These are phyloP conservation scores for Myodes glareolus DNA, from an alignment of 2,113 vertebrate species.

Conservation along the genomic window DNA sequence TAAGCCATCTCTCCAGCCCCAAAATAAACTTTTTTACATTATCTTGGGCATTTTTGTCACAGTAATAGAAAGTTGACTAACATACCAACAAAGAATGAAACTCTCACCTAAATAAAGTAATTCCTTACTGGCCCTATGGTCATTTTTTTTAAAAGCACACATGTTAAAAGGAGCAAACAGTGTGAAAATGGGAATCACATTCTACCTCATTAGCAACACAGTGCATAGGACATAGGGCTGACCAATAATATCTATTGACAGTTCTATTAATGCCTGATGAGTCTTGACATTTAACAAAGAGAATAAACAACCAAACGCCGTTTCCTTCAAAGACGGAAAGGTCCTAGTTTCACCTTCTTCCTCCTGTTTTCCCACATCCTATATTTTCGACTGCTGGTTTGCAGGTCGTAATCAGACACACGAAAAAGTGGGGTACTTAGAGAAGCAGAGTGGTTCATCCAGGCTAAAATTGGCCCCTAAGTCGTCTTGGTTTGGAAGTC, in stretches of 20 bases:
- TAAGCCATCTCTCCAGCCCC: too few species aligned
- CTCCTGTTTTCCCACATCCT: conserved; percentile 39
- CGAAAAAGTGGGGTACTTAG: conserved; percentile 25
- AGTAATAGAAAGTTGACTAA: background rate
- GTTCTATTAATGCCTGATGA: background rate
- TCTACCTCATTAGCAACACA: background rate
- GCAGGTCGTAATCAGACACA: conserved; percentile 53
- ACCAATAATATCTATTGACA: background rate
- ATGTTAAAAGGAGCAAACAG: background rate
- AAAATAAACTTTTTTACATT: background rate
- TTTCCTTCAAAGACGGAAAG: background rate
- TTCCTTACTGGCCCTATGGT: background rate
- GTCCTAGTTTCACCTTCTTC: background rate
- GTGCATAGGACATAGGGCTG: background rate
- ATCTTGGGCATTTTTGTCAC: background rate
- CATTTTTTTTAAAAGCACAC: background rate
- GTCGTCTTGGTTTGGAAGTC: background rate
- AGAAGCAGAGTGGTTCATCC: conserved; percentile 1
- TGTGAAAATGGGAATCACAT: background rate
- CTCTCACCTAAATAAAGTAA: background rate
- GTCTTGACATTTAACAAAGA: background rate
- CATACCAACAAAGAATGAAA: background rate
- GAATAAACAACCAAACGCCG: background rate
- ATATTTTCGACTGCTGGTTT: conserved; percentile 54
- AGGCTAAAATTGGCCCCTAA: background rate